phyloP scores from a whole-genome alignment of 2,888 invertebrate genomes.

The Pandemis cinnamomeana region DNA sequence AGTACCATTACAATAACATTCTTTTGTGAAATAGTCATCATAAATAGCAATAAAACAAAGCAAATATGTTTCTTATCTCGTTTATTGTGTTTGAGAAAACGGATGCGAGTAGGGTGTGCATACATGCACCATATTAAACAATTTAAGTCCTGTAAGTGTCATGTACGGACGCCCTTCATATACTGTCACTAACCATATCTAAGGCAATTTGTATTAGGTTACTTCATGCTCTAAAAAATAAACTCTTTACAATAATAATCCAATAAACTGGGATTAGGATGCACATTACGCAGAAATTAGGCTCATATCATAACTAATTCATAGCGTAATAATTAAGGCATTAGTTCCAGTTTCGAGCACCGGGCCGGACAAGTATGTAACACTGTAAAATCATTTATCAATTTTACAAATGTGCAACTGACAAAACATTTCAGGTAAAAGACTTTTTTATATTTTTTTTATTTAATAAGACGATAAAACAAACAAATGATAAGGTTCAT shows the following conservation, averaged over 20 bases:
- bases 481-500: constrained; percentile 13
- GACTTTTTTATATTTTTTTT: neutral
- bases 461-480: constrained; percentile 12
- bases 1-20: too few species aligned
- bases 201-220: constrained; percentile 54
- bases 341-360: neutral
- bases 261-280: neutral
- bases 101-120: constrained; percentile 23
- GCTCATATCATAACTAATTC: too few species aligned
- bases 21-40: too few species aligned
- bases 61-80: constrained; percentile 25
- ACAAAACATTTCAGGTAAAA: neutral
- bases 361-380: neutral
- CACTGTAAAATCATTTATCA: neutral
- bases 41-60: neutral
- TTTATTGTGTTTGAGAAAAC: constrained; percentile 37
- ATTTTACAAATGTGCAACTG: neutral
- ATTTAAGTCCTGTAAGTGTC: neutral
- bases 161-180: constrained; percentile 17
- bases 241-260: constrained; percentile 6
- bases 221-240: constrained; percentile 16
- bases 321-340: neutral
- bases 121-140: constrained; percentile 1
- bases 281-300: neutral
- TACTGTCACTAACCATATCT: constrained; percentile 65